Base-by-base conservation (phyloP, 2,888 invertebrate species). In the Erebia aethiops region DNA sequence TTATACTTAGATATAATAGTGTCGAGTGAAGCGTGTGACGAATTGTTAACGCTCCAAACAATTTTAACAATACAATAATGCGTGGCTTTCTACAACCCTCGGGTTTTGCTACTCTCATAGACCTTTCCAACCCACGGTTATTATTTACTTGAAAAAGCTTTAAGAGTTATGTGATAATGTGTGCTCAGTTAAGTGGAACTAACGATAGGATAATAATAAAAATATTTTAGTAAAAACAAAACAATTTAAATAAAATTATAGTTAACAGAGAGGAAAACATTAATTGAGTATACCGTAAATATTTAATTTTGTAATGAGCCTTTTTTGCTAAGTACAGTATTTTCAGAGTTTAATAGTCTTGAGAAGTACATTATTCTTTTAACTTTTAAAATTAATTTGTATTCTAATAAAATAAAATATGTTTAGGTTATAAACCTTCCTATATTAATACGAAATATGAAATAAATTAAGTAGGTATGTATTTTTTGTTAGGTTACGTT, bases 21-120 rank as follows among this genome's bases (percentile, higher is more conserved):
- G 81, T 79, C 81, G 82, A 84, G 80, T 81, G 84, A 84, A 81
- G 84, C 86, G 82, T 84, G 85, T 82, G 83, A 84, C 82, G 84
- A 87, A 87, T 89, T 89, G 87, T 86, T 82, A 85, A 87, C 85
- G 85, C 86, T 84, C 82, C 84, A 82, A 86, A 85, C 88, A 85
- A 86, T 87, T 88, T 85, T 82, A 82, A 88, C 87, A 87, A 87
- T 86, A 83, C 82, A 81, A 77, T 73, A 66, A 16, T 11, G 80
- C 82, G 79, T 82, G 83, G 85, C 82, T 83, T 82, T 80, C 76
- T 77, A 75, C 81, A 78, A 81, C 84, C 81, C 82, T 67, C 58
- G 43, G 56, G 56, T 16, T 67, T 56, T 63, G 49, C 67, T 56
- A n/a, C 54, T 57, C 41, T 65, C 18, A 60, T 43, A 43, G 11